phyloP scores from a whole-genome alignment of 2,797 vertebrate species.

The Eulemur mongoz region DNA sequence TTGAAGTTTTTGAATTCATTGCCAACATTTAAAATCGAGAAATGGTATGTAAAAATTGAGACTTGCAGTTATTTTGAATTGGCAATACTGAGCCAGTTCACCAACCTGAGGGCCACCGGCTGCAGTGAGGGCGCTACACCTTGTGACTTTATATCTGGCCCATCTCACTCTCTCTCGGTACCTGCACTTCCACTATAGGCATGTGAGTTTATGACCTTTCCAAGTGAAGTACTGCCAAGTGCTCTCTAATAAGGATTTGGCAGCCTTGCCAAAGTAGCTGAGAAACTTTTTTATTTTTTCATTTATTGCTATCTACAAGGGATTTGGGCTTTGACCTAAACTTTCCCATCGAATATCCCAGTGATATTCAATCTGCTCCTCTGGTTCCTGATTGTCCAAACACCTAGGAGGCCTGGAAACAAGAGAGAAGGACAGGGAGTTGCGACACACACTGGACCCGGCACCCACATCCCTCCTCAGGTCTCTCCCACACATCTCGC shows the following conservation, averaged over 20 bases:
- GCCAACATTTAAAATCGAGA: not conserved
- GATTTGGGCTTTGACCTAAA: not conserved
- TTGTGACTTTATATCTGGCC: not conserved
- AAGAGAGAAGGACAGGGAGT: not conserved
- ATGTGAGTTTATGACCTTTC: conserved; percentile 25
- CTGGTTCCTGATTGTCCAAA: not conserved
- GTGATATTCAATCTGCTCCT: not conserved
- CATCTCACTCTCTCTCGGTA: not conserved
- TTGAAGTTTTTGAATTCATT: not conserved
- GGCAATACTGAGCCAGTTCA: not conserved
- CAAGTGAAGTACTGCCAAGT: conserved; percentile 8
- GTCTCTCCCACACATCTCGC: not conserved
- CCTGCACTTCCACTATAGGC: not conserved
- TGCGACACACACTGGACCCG: not conserved
- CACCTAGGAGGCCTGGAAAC: not conserved
- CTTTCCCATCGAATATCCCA: not conserved
- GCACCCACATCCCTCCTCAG: not conserved
- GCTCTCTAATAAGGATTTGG: conserved; percentile 24
- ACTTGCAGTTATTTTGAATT: not conserved
- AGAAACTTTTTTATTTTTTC: not conserved
- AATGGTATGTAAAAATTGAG: not conserved
- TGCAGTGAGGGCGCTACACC: not conserved
- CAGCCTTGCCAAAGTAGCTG: conserved; percentile 1
- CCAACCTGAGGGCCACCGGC: accelerated
- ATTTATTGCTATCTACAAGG: not conserved